phyloP scores from a whole-genome alignment of 2,113 vertebrate species.

The Mesocricetus auratus region DNA sequence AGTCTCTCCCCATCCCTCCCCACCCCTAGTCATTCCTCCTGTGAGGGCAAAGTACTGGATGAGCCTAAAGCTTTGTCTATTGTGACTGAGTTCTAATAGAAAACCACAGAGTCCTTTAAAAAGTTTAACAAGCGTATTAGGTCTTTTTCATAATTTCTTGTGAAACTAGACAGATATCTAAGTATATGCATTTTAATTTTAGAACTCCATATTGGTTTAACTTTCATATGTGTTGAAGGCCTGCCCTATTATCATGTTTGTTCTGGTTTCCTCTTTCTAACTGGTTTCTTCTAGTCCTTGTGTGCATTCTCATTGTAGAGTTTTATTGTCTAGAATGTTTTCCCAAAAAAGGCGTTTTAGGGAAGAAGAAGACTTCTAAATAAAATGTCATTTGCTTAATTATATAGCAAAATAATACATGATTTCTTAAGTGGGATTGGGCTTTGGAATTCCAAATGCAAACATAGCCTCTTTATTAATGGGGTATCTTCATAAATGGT shows the following conservation, averaged over 20 bases:
- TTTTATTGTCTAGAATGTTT: background rate
- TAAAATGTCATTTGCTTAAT: conserved; percentile 44
- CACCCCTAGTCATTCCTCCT: conserved; percentile 22
- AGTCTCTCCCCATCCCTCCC: background rate
- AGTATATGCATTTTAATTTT: conserved; percentile 52
- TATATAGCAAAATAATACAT: background rate
- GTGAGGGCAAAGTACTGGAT: conserved; percentile 23
- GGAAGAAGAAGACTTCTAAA: background rate
- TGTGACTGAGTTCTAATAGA: conserved; percentile 48
- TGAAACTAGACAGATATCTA: background rate
- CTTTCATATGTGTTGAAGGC: background rate
- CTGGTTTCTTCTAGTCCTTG: conserved; percentile 5
- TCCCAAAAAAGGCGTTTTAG: background rate
- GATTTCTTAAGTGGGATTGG: conserved; percentile 30
- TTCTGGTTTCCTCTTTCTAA: background rate
- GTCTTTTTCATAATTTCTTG: conserved; percentile 41
- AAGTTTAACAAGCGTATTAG: background rate
- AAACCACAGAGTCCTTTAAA: conserved; percentile 54
- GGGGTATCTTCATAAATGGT: background rate
- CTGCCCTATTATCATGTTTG: background rate
- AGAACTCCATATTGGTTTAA: conserved; percentile 10
- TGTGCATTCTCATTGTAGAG: background rate
- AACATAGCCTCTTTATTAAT: background rate
- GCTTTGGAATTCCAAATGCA: background rate
- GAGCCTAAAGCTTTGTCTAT: conserved; percentile 44